Evolutionary conservation across 1,140 invertebrate species (phyloP).

Genomic region (Drosophila novamexicana): DNA sequence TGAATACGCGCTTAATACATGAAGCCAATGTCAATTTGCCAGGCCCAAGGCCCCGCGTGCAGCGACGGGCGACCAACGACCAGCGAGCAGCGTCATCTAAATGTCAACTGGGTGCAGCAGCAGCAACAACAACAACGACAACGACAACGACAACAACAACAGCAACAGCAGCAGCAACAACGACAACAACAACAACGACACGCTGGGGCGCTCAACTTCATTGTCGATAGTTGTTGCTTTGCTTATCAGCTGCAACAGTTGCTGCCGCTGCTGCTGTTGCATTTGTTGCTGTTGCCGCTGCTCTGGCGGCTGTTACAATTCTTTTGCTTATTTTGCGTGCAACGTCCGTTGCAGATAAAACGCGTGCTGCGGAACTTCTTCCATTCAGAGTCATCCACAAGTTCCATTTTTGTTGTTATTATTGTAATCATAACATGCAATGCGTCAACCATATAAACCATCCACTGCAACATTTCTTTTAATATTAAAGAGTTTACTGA

Average conservation of each 20-base stretch:
- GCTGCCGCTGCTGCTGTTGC: constrained; percentile 26
- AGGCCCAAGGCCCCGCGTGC: constrained; percentile 49
- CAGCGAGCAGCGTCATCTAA: constrained; percentile 50
- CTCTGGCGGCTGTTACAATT: constrained; percentile 31
- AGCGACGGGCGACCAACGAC: constrained; percentile 3
- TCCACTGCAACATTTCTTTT: background rate
- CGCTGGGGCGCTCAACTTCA: constrained; percentile 53
- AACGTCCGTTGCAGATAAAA: constrained; percentile 79
- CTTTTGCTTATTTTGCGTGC: constrained; percentile 47
- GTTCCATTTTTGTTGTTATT: constrained; percentile 31
- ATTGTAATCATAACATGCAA: constrained; percentile 38
- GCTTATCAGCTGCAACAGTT: constrained; percentile 63
- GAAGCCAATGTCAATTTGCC: constrained; percentile 74
- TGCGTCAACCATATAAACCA: constrained; percentile 11
- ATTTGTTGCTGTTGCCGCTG: constrained; percentile 16
- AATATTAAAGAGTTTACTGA: background rate
- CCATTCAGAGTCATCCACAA: constrained; percentile 40
- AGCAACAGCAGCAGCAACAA: background rate
- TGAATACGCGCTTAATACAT: constrained; percentile 32
- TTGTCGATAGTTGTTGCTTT: constrained; percentile 52
- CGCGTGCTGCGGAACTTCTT: constrained; percentile 71
- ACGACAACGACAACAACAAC: constrained; percentile 11
- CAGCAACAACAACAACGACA: constrained; percentile 23
- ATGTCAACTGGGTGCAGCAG: constrained; percentile 71
- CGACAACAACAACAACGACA: constrained; percentile 17